Conservation (phyloP, 92 coral and sea anemone species). For the Nematostella vectensis region DNA sequence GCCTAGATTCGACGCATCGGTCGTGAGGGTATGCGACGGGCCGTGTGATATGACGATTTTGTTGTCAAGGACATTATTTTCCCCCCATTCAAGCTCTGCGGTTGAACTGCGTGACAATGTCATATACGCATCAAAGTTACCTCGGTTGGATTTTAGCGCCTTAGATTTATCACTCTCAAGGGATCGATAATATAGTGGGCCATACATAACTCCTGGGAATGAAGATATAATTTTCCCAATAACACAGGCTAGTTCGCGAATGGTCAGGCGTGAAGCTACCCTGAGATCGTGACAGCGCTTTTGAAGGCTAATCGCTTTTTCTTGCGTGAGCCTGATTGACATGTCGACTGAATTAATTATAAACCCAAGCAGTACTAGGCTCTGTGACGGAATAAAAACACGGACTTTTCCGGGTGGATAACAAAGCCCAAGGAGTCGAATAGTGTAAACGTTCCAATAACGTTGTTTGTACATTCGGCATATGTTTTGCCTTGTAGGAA, state of each 20-base stretch:
- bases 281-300: slow-evolving; percentile 4
- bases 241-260: too few relatives aligned
- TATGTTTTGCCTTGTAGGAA: slow-evolving; percentile 13
- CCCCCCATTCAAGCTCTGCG: slow-evolving; percentile 19
- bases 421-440: slow-evolving; percentile 8
- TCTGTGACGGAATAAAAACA: slow-evolving; percentile 9
- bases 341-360: slow-evolving; percentile 5
- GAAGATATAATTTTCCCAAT: slow-evolving; percentile 8
- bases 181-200: slow-evolving; percentile 25
- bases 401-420: background rate
- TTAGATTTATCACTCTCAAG: slow-evolving; percentile 32
- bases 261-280: too few relatives aligned
- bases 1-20: background rate
- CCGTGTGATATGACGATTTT: slow-evolving; percentile 3
- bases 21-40: background rate
- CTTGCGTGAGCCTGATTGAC: background rate
- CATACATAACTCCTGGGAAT: slow-evolving; percentile 41
- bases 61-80: slow-evolving; percentile 7
- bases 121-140: slow-evolving; percentile 14
- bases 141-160: slow-evolving; percentile 30
- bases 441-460: slow-evolving; percentile 10
- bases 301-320: too few relatives aligned
- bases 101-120: slow-evolving; percentile 1
- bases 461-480: slow-evolving; percentile 9
- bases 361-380: slow-evolving; percentile 12